Base-by-base conservation (phyloP, 2,113 vertebrate species). In the Phyllopteryx taeniolatus region DNA sequence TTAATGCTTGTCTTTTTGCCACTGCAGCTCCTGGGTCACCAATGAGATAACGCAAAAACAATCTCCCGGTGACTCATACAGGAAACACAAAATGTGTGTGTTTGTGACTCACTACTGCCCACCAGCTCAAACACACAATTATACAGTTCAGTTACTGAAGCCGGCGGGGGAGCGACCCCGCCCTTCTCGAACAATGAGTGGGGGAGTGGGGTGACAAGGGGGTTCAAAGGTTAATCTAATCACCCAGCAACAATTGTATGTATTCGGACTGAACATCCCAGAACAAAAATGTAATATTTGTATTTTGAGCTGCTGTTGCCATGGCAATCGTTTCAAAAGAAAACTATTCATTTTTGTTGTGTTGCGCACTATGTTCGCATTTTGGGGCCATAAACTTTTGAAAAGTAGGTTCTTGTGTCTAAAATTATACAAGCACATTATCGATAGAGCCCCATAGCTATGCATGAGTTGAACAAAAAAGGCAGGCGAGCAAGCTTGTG, bases 21-120 rank as follows among this genome's bases (percentile, higher is more conserved):
- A 3, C 53, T 74, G 53, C 74, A 75, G 77, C 75, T 75, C 31
- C 63, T 67, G 68, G 72, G 77, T 67, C 77, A 84, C 11, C 59
- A 87, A 83, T 87, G 89, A 92, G 91, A 92, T 93, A 89, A 90
- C 85, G 88, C 82, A 79, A 88, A 92, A 92, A 93, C 90, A 91
- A 92, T 93, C 80, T 67, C 82, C 70, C 81, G 8, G 75, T 92
- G 90, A 93, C 78, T 93, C 92, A 93, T 66, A 74, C 87, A 90
- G 90, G 90, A 92, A 61, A 93, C 84, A 89, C 84, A 92, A 87
- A 84, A 87, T 70, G 76, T 20, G 35, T 70, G 86, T 94, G 78
- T 20, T 27, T 70, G 86, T 94, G 92, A 94, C 82, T 92, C 92
- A 91, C 85, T 78, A 69, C 87, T 91, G 80, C 91, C 92, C 91